Evolutionary conservation across 1,140 invertebrate genomes (phyloP).

Genomic region (Steinernema khuongi): DNA sequence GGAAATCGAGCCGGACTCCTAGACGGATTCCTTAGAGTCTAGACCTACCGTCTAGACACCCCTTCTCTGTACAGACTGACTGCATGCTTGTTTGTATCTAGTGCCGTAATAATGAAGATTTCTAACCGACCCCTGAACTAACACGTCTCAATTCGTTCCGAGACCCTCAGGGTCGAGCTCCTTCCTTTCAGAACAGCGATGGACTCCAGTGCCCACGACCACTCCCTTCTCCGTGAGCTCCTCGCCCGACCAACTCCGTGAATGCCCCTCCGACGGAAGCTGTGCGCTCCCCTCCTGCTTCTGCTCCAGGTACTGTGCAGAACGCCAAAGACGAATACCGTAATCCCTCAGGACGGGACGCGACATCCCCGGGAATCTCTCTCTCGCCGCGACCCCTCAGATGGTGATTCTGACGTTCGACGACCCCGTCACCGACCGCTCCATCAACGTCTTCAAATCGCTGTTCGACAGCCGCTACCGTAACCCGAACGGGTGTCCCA

Average conservation of each 20-base stretch:
- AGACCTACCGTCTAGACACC: background rate
- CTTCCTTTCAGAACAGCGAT: background rate
- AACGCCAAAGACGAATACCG: background rate
- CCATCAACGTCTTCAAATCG: constrained; percentile 50
- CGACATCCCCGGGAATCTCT: constrained; percentile 41
- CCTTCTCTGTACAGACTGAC: constrained; percentile 22
- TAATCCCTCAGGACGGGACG: constrained; percentile 32
- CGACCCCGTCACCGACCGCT: constrained; percentile 47
- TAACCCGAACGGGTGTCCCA: constrained; percentile 73
- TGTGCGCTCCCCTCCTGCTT: constrained; percentile 48
- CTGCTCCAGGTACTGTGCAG: constrained; percentile 36
- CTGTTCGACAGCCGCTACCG: constrained; percentile 44
- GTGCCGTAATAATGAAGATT: constrained; percentile 2
- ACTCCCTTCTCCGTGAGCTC: background rate
- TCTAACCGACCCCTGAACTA: background rate
- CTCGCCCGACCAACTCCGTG: constrained; percentile 8
- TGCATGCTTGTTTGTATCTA: constrained; percentile 27
- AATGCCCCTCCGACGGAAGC: constrained; percentile 36
- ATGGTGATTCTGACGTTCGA: constrained; percentile 51
- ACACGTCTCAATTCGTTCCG: constrained; percentile 23
- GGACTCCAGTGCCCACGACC: background rate
- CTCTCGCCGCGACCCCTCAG: constrained; percentile 40
- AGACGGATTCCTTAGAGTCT: too few relatives aligned
- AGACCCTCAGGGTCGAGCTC: background rate
- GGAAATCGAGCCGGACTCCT: too few relatives aligned